Base-by-base conservation (phyloP, 1,140 invertebrate genomes). In the Diachasmimorpha longicaudata region DNA sequence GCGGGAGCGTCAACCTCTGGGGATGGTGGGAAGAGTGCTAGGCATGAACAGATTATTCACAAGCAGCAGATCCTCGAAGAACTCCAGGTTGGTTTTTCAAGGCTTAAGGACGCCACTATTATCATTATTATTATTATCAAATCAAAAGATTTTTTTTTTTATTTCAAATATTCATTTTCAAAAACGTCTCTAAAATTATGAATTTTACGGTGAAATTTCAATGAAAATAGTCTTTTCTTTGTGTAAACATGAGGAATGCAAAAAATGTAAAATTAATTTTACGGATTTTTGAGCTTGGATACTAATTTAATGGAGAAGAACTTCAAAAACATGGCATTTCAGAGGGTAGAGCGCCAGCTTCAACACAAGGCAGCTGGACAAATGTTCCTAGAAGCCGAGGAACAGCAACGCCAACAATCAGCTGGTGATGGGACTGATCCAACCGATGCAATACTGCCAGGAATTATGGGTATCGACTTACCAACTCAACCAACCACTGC, bases 31-130 rank as follows among this genome's bases (percentile, higher is more conserved):
- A 89, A 85, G 72, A 84, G 79, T 68, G 77, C 81, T 71, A 86
- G 89, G 77, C 93, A 94, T 79, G 93, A 94, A 71, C 92, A 94
- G 79, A 92, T 93, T 63, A 85, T 92, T 16, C 91, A 93, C 77
- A 95, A 94, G 80, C 93, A 95, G 86, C 93, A 94, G 83, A 94
- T 95, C 81, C 89, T 95, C 8, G 94, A 95, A 81, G 94, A 95
- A 85, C 85, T 95, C 74, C 93, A 95, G 87, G 92, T 92, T 85
- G 76, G 80, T 86, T 11, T 31, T 6, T 31, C 31, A 31, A 6
- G 31, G 31, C 2, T 6, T 31, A 6, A 2, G 6, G 31, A 31
- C 2, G 2, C 31, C 31, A 31, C n/a, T n/a, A n/a, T n/a, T n/a
- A n/a, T n/a, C n/a, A n/a, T n/a, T n/a, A n/a, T n/a, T n/a, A n/a